A percentile compares a stretch with the other conserved stretches of the same genome.
phyloP scores from a whole-genome alignment of 1,140 invertebrate species.

The Holcopasites calliopsidis region DNA sequence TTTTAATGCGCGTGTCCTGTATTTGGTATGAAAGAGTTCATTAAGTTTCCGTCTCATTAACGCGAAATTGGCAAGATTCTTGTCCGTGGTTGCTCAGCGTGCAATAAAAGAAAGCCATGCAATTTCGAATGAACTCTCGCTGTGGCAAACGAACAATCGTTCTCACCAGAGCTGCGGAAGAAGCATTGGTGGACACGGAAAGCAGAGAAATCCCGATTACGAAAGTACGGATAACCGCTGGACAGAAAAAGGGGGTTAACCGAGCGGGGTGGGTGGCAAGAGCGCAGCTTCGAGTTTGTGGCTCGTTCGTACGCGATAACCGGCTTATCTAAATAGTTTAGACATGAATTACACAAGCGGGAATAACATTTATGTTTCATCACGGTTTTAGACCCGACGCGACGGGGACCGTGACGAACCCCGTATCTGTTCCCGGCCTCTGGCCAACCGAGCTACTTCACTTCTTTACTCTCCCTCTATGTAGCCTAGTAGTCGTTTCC shows the following conservation, averaged over 20 bases:
- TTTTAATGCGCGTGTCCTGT: neutral
- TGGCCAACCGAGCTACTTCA: slow-evolving; percentile 30
- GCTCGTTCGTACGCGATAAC: slow-evolving; percentile 67
- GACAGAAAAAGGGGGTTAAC: slow-evolving; percentile 30
- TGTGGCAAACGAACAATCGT: too few relatives aligned
- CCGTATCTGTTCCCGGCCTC: slow-evolving; percentile 44
- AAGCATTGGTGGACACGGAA: neutral
- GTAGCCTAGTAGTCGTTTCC: neutral
- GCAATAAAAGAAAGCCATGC: neutral
- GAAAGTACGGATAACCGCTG: slow-evolving; percentile 55
- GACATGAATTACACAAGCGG: slow-evolving; percentile 69
- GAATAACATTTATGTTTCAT: slow-evolving; percentile 65
- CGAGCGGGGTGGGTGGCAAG: neutral
- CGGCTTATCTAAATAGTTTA: slow-evolving; percentile 69
- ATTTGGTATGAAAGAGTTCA: slow-evolving; percentile 7
- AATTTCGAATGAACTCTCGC: too few relatives aligned
- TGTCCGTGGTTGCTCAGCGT: neutral
- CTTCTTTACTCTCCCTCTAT: neutral
- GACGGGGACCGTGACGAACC: slow-evolving; percentile 18
- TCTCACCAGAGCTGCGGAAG: too few relatives aligned
- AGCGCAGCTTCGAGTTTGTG: slow-evolving; percentile 50
- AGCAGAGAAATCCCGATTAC: slow-evolving; percentile 52
- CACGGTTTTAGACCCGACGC: slow-evolving; percentile 34
- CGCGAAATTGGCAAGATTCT: neutral
- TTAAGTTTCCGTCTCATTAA: slow-evolving; percentile 3